These are phyloP conservation scores for Rynchops niger DNA, from an alignment of 2,113 vertebrate genomes.

Conservation along the genomic window DNA sequence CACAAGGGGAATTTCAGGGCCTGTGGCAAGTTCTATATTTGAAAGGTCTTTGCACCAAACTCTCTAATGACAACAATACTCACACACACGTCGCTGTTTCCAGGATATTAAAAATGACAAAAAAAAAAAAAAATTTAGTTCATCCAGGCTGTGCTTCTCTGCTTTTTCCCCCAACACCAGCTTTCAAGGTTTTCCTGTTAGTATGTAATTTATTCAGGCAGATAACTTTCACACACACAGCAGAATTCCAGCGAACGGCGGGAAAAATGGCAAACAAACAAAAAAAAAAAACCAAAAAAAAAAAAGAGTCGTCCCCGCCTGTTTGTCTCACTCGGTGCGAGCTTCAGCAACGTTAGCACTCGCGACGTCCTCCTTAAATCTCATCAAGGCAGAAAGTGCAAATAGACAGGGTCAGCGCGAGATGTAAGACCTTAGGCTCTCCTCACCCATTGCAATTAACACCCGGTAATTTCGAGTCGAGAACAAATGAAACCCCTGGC, in stretches of 20 bases:
- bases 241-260: background rate
- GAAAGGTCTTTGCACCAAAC: background rate
- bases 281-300: too few relatives aligned
- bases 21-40: background rate
- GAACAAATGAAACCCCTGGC: background rate
- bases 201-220: background rate
- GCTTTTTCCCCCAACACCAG: background rate
- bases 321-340: background rate
- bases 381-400: background rate
- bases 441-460: background rate
- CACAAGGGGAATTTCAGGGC: background rate
- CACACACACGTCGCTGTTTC: background rate
- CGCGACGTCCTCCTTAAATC: background rate
- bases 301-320: background rate
- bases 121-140: background rate
- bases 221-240: background rate
- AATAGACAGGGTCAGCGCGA: background rate
- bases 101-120: background rate
- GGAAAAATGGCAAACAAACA: background rate
- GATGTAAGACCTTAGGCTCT: background rate
- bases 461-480: background rate
- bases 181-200: background rate
- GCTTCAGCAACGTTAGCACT: background rate
- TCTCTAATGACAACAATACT: background rate
- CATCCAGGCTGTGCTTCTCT: background rate